phyloP scores from a whole-genome alignment of 2,797 vertebrate genomes.

The Limnodromus scolopaceus region DNA sequence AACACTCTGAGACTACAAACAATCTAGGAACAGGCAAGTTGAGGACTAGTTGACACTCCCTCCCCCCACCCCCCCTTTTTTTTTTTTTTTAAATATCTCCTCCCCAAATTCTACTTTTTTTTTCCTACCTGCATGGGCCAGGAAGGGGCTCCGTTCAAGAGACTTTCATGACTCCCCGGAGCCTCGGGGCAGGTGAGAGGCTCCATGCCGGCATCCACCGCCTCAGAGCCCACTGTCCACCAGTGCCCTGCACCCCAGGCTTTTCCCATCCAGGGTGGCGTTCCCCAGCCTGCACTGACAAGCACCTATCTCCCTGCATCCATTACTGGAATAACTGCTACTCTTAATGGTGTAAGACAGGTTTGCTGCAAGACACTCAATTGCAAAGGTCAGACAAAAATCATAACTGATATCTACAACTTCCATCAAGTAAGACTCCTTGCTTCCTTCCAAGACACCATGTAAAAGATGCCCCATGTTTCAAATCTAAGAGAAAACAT shows the following conservation, averaged over 20 bases:
- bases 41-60: neutral
- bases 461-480: neutral
- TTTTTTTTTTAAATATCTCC: neutral
- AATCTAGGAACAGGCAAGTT: neutral
- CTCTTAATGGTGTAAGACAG: neutral
- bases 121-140: neutral
- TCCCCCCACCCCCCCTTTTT: fast-evolving
- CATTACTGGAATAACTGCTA: neutral
- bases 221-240: neutral
- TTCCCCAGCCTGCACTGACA: neutral
- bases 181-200: neutral
- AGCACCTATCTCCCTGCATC: neutral
- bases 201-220: fast-evolving
- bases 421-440: neutral
- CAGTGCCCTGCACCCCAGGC: neutral
- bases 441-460: neutral
- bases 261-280: neutral
- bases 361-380: neutral
- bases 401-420: neutral
- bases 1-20: neutral
- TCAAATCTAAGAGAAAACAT: neutral
- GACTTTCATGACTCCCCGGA: neutral
- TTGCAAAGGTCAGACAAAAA: neutral
- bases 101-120: neutral
- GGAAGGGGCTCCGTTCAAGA: neutral